Base-by-base conservation (phyloP, 2,113 vertebrate species). In the Trinectes maculatus region DNA sequence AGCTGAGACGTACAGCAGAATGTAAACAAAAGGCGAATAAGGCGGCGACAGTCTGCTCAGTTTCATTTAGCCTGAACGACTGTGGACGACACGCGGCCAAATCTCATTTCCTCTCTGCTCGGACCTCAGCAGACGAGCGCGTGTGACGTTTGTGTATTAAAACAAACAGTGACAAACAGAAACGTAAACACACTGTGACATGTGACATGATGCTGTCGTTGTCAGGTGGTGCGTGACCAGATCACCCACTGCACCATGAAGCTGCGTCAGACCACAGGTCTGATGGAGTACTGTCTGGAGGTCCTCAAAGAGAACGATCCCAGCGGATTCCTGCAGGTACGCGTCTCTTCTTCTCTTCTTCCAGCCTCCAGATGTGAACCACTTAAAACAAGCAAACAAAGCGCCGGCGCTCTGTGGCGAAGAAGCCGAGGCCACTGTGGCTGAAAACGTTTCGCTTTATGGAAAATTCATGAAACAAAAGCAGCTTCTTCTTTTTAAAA, bases 201-300 rank as follows among this genome's bases (percentile, higher is more conserved):
- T 31, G n/a, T 58, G 43, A 33, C 31, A 10, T 33, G 31, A 31
- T 31, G 8, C 31, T 42, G 15, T 43, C 9, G 22, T 37, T 3
- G 6, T 9, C 83, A 99, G 98, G 95, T 98, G 91, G 98, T 97
- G 22, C 96, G 97, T 71, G 98, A 99, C 88, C 98, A 99, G 93
- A 99, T 99, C 92, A 99, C 95, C 51, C 98, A 99, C 90, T 99
- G 98, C 84, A 98, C 96, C 0, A 83, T 99, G 92, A 99, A 96
- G 91, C 93, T 99, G 3, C 94, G 96, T n/a, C 98, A 99, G 93
- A 98, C 98, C 53, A 99, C 97, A 0, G 98, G 98, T 15, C 95
- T 99, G 81, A 98, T 99, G 96, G 97, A 99, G 86, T 99, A 93
- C 87, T 98, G 97, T 54, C 90, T 99, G 65, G 98, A 99, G 85